Evolutionary conservation across 2,113 vertebrate species (phyloP).

Genomic region (Gymnogyps californianus): DNA sequence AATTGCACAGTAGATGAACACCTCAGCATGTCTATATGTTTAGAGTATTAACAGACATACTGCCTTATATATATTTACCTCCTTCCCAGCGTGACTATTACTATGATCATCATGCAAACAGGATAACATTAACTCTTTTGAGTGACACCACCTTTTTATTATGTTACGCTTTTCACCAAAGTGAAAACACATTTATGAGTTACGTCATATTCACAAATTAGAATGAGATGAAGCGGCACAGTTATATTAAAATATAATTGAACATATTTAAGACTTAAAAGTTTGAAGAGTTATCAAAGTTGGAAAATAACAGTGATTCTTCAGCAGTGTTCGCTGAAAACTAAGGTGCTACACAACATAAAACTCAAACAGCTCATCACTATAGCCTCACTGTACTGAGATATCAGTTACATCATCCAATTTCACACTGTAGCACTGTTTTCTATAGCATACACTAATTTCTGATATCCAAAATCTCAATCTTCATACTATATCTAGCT

Average conservation of each 20-base stretch:
- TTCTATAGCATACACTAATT: background rate
- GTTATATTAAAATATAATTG: background rate
- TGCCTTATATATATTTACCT: background rate
- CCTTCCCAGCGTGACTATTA: background rate
- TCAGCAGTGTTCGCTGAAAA: background rate
- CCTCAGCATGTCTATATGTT: background rate
- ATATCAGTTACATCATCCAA: background rate
- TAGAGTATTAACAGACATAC: background rate
- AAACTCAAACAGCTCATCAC: background rate
- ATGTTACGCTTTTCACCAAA: background rate
- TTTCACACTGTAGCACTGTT: background rate
- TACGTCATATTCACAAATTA: background rate
- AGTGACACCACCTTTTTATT: background rate
- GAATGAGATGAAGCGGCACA: background rate
- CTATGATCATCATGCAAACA: accelerated
- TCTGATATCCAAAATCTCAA: background rate
- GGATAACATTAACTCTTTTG: background rate
- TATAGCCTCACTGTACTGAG: background rate
- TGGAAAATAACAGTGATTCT: background rate
- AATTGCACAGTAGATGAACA: background rate
- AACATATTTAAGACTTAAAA: background rate
- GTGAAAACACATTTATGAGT: background rate
- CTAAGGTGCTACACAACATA: background rate
- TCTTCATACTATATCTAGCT: background rate
- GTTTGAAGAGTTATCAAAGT: background rate